Evolutionary conservation across 2,888 invertebrate genomes (phyloP), one percentile per base, ranked within the genome.

Genomic region (Phengaris alcon): DNA sequence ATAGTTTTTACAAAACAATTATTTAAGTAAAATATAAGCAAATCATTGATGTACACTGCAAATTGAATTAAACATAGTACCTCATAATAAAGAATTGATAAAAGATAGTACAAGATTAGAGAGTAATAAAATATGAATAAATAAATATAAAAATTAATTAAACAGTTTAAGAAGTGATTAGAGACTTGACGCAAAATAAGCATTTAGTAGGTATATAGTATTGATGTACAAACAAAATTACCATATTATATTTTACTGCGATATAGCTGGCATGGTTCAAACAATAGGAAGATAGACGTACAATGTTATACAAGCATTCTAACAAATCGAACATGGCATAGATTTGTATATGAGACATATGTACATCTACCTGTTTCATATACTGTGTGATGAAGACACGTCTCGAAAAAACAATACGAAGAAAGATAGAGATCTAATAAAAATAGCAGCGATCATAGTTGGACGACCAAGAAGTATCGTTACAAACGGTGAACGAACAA

Each of bases 391-490:
- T 77, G 77, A 79, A 78, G 77, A 74, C 55, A 77, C 77, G 79
- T 73, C 68, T 74, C 74, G 72, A 72, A 72, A 72, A 72, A 78
- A 79, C 76, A 69, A 78, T 78, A 77, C 78, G 79, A 79, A 78
- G 80, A 79, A 80, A 79, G 78, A 81, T 77, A 81, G 80, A 80
- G 68, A 78, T 80, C 79, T 69, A 79, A 75, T 77, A 78, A 79
- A 81, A 80, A 82, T 83, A 87, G 90, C 89, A 91, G 88, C 87
- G 87, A 90, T 86, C 85, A 88, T 87, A 91, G 83, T 85, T 86
- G 82, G 84, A 87, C 85, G 87, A 85, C 86, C 87, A 91, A 84
- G 87, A 90, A 90, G 87, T 86, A 79, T 78, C 84, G 84, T 84
- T 85, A 84, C 85, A 84, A 79, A 84, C 82, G 81, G 81, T 80